phyloP scores from a whole-genome alignment of 1,140 invertebrate species.

The Cryptotermes secundus region DNA sequence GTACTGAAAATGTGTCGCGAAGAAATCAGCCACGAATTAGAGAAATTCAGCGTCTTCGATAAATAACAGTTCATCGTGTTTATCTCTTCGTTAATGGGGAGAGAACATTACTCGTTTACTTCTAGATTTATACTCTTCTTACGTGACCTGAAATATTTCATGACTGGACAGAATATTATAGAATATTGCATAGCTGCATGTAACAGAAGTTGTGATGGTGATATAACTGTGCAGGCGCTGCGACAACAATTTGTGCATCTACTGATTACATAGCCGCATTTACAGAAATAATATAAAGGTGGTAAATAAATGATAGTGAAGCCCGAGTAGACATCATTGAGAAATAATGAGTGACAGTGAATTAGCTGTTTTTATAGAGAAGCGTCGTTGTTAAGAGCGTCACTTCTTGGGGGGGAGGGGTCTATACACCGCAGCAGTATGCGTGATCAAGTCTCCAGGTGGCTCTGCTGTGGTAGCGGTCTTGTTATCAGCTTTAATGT shows the following conservation, averaged over 20 bases:
- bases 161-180: too few relatives aligned
- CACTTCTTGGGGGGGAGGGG: background rate
- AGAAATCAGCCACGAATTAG: background rate
- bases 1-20: background rate
- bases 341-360: background rate
- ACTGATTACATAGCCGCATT: too few relatives aligned
- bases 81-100: too few relatives aligned
- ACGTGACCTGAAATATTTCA: too few relatives aligned
- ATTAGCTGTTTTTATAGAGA: background rate
- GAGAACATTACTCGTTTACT: too few relatives aligned
- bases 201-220: too few relatives aligned
- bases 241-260: too few relatives aligned
- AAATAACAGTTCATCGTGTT: too few relatives aligned
- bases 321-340: background rate
- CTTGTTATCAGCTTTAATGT: background rate
- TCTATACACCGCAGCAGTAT: background rate
- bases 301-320: background rate
- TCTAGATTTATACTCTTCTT: too few relatives aligned
- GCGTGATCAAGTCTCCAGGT: background rate
- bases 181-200: too few relatives aligned
- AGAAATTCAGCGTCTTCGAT: background rate
- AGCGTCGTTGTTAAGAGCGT: background rate
- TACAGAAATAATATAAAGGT: too few relatives aligned
- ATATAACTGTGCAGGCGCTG: too few relatives aligned
- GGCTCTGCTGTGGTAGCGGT: slow-evolving; percentile 13